These are phyloP conservation scores for Pseudoips prasinana DNA, from an alignment of 2,888 invertebrate species.

Conservation along the genomic window DNA sequence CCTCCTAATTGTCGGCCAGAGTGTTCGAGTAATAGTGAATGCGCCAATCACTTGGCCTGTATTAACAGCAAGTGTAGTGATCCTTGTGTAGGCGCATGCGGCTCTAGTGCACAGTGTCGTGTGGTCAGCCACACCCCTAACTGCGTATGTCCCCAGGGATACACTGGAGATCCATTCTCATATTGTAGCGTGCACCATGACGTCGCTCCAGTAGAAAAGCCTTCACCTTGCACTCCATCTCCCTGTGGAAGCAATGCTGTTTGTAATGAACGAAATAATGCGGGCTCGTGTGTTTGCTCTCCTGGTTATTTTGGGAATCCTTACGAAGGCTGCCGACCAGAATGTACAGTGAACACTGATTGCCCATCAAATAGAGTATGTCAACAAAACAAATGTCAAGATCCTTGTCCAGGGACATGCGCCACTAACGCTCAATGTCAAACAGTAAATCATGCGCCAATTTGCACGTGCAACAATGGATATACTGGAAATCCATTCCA, in stretches of 20 bases:
- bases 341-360: constrained; percentile 88
- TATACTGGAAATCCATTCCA: constrained; percentile 84
- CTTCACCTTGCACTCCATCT: constrained; percentile 85
- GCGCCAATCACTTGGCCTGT: constrained; percentile 85
- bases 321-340: constrained; percentile 87
- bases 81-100: constrained; percentile 88
- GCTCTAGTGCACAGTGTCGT: constrained; percentile 86
- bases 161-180: constrained; percentile 87
- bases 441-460: constrained; percentile 87
- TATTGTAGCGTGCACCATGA: constrained; percentile 76
- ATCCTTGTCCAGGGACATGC: constrained; percentile 90
- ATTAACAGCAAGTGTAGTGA: constrained; percentile 88
- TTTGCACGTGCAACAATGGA: constrained; percentile 85
- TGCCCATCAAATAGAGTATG: constrained; percentile 88
- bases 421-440: constrained; percentile 88
- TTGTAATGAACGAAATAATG: constrained; percentile 85
- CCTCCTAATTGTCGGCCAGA: constrained; percentile 89
- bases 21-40: constrained; percentile 88
- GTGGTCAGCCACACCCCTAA: constrained; percentile 88
- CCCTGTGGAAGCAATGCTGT: constrained; percentile 89
- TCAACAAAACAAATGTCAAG: constrained; percentile 87
- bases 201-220: constrained; percentile 54
- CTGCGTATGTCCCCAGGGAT: constrained; percentile 85
- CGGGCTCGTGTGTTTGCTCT: constrained; percentile 87
- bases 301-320: constrained; percentile 85